Evolutionary conservation across 2,797 vertebrate species (phyloP).

Genomic region (Phalloptychus januarius): DNA sequence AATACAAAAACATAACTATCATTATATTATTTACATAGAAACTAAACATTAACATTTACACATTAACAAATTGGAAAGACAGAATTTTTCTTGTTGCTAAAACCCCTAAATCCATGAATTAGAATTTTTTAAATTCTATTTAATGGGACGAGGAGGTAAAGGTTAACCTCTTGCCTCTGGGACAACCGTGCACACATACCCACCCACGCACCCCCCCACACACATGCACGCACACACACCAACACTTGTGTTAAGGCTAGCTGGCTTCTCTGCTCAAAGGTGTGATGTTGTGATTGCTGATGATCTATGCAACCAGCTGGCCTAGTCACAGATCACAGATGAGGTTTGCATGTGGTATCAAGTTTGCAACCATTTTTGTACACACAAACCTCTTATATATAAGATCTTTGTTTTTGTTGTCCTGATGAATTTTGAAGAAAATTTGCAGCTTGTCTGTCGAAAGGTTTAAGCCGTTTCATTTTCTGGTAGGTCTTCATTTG

Average conservation of each 20-base stretch:
- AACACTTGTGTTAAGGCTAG: not conserved
- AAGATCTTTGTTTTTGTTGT: too few relatives aligned
- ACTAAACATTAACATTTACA: not conserved
- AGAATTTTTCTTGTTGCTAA: not conserved
- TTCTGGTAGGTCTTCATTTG: not conserved
- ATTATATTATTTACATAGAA: not conserved
- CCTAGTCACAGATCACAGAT: not conserved
- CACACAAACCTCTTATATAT: too few relatives aligned
- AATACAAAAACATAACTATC: not conserved
- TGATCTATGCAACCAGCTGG: not conserved
- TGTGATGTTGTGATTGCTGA: not conserved
- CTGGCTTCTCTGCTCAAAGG: not conserved
- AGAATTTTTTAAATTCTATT: too few relatives aligned
- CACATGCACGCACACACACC: not conserved
- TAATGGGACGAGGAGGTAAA: not conserved
- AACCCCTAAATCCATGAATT: not conserved
- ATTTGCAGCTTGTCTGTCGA: not conserved
- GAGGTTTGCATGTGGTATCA: too few relatives aligned
- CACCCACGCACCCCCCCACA: too few relatives aligned
- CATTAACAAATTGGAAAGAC: not conserved
- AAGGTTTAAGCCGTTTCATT: not conserved
- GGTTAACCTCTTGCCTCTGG: not conserved
- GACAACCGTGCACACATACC: not conserved
- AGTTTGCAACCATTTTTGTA: too few relatives aligned
- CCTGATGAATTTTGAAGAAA: too few relatives aligned